Evolutionary conservation across 2,797 vertebrate genomes (phyloP).

Genomic region (Cynopterus sphinx): DNA sequence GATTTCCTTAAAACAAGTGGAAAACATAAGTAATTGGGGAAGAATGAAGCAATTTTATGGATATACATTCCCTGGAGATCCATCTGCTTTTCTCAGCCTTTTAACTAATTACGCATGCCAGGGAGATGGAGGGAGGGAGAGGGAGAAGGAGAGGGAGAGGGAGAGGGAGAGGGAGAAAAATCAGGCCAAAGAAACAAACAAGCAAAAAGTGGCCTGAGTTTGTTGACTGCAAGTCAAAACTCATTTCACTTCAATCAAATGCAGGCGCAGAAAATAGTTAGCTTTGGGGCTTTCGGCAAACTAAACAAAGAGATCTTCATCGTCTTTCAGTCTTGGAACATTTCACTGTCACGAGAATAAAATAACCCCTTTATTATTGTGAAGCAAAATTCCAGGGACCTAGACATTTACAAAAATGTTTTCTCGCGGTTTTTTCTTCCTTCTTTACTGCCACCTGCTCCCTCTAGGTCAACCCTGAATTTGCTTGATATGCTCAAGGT

Average conservation of each 20-base stretch:
- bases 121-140: neutral
- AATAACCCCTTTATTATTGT: constrained; percentile 58
- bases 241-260: constrained; percentile 78
- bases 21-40: constrained; percentile 32
- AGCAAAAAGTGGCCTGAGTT: constrained; percentile 33
- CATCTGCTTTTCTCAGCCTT: constrained; percentile 69
- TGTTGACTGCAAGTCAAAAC: constrained; percentile 65
- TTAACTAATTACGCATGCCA: constrained; percentile 79
- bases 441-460: neutral
- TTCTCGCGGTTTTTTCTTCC: constrained; percentile 40
- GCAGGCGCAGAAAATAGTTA: constrained; percentile 56
- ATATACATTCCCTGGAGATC: constrained; percentile 44
- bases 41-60: constrained; percentile 66
- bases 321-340: constrained; percentile 73
- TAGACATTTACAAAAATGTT: constrained; percentile 52
- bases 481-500: neutral
- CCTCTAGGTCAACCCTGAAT: neutral
- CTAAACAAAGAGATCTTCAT: constrained; percentile 59
- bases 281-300: constrained; percentile 52
- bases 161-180: constrained; percentile 38
- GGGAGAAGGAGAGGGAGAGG: constrained; percentile 40
- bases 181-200: constrained; percentile 46
- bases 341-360: constrained; percentile 70
- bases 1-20: neutral
- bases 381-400: constrained; percentile 58